Evolutionary conservation across 2,888 invertebrate species (phyloP), one percentile per base, ranked within the genome.

Genomic region (Dusona sp.): DNA sequence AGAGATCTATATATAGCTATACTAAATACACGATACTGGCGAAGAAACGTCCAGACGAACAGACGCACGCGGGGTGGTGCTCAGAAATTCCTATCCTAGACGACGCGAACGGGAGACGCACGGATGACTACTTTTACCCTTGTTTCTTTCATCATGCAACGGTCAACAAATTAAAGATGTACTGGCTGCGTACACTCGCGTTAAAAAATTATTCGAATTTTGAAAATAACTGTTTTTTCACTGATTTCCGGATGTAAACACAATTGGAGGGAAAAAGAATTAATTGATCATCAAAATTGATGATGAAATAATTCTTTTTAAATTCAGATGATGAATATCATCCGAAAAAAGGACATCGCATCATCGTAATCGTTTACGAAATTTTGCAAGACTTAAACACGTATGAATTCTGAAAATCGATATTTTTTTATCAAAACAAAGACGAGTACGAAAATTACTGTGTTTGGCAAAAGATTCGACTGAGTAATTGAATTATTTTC

Each of bases 51-150:
- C 45, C 25, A 68, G 67, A 75, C 78, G 72, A 64, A 51, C 45
- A 72, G 72, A 73, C 64, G 54, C 22, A 45, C 25, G 74, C 22
- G 42, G 74, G 67, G 45, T 33, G 51, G 51, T 79, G 85, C 68
- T 67, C 74, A 77, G 51, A 78, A 79, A 84, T 87, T 79, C 89
- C 88, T 81, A 81, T 90, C 77, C 80, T 80, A 77, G 70, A 83
- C 67, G 74, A 70, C 33, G 22, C 61, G 57, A 74, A 48, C 68
- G 67, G 57, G 64, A 74, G 57, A 74, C 72, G 36, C 68, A 42
- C 54, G 45, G 64, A 84, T 74, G 68, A 79, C 73, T 68, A 74
- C 67, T 68, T 79, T 48, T 83, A 75, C 67, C 42, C 54, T 81
- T 57, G 61, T 79, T 79, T 36, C 25, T 79, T 70, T 70, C 79